Base-by-base conservation (phyloP, 2,888 invertebrate species). In the Nomada goodeniana region DNA sequence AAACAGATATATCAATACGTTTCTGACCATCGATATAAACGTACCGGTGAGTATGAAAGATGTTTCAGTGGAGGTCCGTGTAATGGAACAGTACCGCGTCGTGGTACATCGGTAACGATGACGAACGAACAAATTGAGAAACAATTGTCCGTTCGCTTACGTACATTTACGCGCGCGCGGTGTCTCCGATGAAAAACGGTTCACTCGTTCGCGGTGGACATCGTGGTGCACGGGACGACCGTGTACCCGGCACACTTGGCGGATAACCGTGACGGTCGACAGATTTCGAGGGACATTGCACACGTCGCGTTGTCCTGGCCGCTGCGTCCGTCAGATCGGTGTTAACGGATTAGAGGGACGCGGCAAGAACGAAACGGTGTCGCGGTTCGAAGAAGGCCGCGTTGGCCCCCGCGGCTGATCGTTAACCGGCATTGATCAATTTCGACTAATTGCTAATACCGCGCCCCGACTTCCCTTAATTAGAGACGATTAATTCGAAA, bases 401-500 rank as follows among this genome's bases (percentile, higher is more conserved):
- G 50, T 18, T 36, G 53, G 20, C 52, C 60, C 7, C 59, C 36
- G 64, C 20, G 18, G 2, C 11, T 4, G 52, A 11, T 78, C 68
- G 77, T 78, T 72, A 57, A 68, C 61, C 78, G 15, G 36, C 68
- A 89, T 90, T 91, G 91, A 92, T 92, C 92, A 90, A 91, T 92
- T 91, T 86, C 83, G 86, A 88, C 90, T 92, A 92, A 93, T 92
- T 92, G 91, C 90, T 78, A 77, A 82, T 82, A 50, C 67, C 11
- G 82, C 88, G 87, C 89, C 89, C 87, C 83, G 75, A 82, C 85
- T 86, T 84, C 83, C 88, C 76, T 88, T 92, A 91, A 92, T 91
- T 92, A 90, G 87, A 91, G 89, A 89, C 90, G 89, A 92, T 92
- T 91, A 92, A 92, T 92, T 91, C 90, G 83, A 86, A 89, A 83